These are phyloP conservation scores for Tachysurus vachellii DNA, from an alignment of 2,113 vertebrate species.

Conservation along the genomic window DNA sequence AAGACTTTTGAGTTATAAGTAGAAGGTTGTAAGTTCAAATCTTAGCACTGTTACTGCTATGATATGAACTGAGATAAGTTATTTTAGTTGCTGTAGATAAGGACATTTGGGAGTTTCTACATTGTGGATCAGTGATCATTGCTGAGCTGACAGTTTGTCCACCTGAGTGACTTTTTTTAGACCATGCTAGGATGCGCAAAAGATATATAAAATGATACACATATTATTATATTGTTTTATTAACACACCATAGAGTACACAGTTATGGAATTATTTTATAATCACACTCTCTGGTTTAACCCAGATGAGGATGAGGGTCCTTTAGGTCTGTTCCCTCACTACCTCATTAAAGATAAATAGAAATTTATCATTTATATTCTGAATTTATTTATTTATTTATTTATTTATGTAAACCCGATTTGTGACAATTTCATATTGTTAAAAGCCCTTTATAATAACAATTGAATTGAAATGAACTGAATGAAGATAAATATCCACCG, in stretches of 20 bases:
- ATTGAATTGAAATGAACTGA: no score
- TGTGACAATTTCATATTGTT: no score
- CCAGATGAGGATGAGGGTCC: no score
- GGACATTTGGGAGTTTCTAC: neutral
- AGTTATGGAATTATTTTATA: neutral
- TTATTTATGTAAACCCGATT: no score
- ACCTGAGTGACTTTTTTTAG: neutral
- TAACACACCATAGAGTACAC: no score
- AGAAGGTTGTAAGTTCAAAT: neutral
- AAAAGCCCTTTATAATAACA: no score
- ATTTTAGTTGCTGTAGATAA: neutral
- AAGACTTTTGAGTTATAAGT: neutral
- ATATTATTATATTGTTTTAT: neutral
- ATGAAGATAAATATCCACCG: neutral
- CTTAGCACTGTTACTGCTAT: neutral
- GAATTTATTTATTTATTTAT: no score
- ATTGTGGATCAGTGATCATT: neutral
- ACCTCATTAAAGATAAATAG: no score
- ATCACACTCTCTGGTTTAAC: no score
- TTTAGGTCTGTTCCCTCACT: no score
- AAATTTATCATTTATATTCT: no score
- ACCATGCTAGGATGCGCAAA: neutral
- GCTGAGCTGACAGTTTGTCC: neutral
- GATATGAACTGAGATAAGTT: neutral
- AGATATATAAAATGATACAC: neutral